phyloP scores from a whole-genome alignment of 2,113 vertebrate genomes.

The Prunella himalayana region DNA sequence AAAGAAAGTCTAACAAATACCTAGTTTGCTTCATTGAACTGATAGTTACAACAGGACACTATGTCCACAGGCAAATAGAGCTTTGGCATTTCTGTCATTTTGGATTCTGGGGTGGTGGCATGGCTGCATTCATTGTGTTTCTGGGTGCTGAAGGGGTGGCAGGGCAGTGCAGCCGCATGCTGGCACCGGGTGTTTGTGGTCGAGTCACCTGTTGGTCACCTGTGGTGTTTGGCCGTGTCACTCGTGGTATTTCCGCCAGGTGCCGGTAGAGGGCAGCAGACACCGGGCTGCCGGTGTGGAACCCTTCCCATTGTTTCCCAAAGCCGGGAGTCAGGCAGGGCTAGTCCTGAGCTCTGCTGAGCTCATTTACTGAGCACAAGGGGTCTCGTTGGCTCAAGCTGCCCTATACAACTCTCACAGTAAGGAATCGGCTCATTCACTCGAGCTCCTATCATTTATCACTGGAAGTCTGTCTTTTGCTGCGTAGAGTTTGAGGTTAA shows the following conservation, averaged over 20 bases:
- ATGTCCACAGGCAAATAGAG: neutral
- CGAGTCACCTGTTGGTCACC: too few species aligned
- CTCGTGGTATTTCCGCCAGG: neutral
- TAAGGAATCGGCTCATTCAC: neutral
- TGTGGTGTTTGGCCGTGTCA: neutral
- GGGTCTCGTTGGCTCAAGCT: neutral
- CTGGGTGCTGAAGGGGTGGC: neutral
- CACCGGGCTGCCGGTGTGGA: neutral
- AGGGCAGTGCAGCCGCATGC: neutral
- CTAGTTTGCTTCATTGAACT: neutral
- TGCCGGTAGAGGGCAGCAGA: conserved; percentile 16
- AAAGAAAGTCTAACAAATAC: neutral
- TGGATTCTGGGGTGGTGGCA: neutral
- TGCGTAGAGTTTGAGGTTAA: neutral
- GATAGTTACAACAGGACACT: neutral
- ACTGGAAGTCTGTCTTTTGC: neutral
- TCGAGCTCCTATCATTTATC: neutral
- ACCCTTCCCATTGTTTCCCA: neutral
- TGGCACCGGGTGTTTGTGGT: neutral
- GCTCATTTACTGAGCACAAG: neutral
- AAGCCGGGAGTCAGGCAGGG: neutral
- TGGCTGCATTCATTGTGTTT: neutral
- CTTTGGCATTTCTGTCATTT: neutral
- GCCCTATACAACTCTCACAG: neutral
- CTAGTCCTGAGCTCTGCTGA: neutral